These are phyloP conservation scores for Rhinoderma darwinii DNA, from an alignment of 2,113 vertebrate species.

Conservation along the genomic window DNA sequence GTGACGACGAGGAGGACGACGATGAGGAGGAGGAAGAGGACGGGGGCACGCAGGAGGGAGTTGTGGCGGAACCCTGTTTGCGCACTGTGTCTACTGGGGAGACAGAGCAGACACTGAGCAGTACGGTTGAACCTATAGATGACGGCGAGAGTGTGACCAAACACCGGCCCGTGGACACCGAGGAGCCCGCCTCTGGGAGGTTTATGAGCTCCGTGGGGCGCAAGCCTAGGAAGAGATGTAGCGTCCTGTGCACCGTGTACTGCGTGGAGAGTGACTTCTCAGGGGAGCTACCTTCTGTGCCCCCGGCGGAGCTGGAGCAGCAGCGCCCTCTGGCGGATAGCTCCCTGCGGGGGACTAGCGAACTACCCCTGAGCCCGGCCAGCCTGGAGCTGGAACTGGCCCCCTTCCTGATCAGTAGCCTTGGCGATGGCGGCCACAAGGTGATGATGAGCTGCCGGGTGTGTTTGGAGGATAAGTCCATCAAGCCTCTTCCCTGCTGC, in stretches of 20 bases:
- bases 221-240: slow-evolving; percentile 70
- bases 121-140: neutral
- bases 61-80: slow-evolving; percentile 50
- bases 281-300: slow-evolving; percentile 31
- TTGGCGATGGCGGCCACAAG: slow-evolving; percentile 69
- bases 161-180: neutral
- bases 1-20: slow-evolving; percentile 51
- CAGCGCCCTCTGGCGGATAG: slow-evolving; percentile 41
- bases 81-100: neutral
- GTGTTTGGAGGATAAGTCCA: slow-evolving; percentile 87
- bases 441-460: slow-evolving; percentile 85
- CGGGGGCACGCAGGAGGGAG: slow-evolving; percentile 1
- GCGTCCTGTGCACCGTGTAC: slow-evolving; percentile 86
- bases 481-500: slow-evolving; percentile 90
- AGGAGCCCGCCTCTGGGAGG: neutral
- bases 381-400: slow-evolving; percentile 70
- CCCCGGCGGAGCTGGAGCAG: neutral
- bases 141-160: too few species aligned
- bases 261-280: slow-evolving; percentile 76
- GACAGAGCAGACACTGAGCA: neutral
- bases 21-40: slow-evolving; percentile 43
- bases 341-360: slow-evolving; percentile 46
- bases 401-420: slow-evolving; percentile 69
- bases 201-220: neutral
- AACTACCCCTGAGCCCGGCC: slow-evolving; percentile 57